These are phyloP conservation scores for Lysiphlebus fabarum DNA, from an alignment of 1,140 invertebrate species.

Conservation along the genomic window DNA sequence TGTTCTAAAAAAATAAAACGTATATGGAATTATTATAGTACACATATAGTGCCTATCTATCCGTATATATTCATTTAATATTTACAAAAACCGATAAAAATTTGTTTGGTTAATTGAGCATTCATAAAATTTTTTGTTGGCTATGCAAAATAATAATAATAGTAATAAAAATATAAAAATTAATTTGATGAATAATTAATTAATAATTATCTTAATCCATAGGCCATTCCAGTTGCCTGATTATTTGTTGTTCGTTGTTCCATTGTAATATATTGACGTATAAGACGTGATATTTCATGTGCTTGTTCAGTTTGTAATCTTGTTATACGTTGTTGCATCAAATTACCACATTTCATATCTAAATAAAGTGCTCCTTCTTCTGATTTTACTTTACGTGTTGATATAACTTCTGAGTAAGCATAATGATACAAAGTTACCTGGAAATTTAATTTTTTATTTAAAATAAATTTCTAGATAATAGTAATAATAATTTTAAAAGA, in stretches of 20 bases:
- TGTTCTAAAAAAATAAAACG: neutral
- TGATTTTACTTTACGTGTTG: constrained; percentile 86
- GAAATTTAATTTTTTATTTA: constrained; percentile 18
- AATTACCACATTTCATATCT: constrained; percentile 95
- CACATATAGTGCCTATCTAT: neutral
- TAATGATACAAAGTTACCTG: constrained; percentile 86
- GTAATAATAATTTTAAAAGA: neutral
- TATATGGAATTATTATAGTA: neutral
- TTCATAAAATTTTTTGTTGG: constrained; percentile 7
- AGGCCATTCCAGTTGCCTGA: constrained; percentile 41
- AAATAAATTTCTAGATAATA: no score
- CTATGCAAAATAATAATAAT: no score
- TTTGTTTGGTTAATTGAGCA: constrained; percentile 32
- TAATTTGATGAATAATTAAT: neutral
- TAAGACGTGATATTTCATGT: constrained; percentile 89
- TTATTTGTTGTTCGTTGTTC: constrained; percentile 61
- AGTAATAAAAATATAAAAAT: neutral
- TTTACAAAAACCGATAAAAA: constrained; percentile 31
- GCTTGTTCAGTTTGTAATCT: constrained; percentile 96
- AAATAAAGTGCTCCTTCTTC: constrained; percentile 91
- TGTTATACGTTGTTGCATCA: constrained; percentile 93
- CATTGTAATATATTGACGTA: constrained; percentile 92
- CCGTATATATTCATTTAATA: neutral
- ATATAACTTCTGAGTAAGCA: constrained; percentile 92
- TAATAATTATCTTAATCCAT: constrained; percentile 43